phyloP scores from a whole-genome alignment of 2,888 invertebrate genomes.

The Acleris emargana region DNA sequence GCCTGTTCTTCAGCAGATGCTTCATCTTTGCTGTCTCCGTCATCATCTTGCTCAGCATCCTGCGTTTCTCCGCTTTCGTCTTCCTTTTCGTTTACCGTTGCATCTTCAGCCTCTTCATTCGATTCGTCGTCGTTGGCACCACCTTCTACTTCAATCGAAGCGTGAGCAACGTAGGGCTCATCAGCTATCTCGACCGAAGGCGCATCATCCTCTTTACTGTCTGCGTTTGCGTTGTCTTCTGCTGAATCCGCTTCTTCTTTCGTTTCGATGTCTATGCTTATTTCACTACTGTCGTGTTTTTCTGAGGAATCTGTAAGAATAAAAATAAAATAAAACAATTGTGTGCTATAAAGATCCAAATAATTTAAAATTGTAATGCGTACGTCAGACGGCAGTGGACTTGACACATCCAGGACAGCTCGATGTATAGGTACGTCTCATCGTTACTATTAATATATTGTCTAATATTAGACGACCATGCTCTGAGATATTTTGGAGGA shows the following conservation, averaged over 20 bases:
- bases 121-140: conserved; percentile 64
- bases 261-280: conserved; percentile 73
- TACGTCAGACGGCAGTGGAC: conserved; percentile 4
- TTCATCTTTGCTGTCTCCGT: conserved; percentile 64
- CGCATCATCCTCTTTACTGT: conserved; percentile 62
- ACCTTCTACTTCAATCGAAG: conserved; percentile 72
- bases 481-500: conserved; percentile 51
- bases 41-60: conserved; percentile 42
- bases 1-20: conserved; percentile 78
- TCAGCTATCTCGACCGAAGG: conserved; percentile 77
- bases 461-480: conserved; percentile 56
- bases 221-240: conserved; percentile 62
- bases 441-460: conserved; percentile 47
- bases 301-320: conserved; percentile 70
- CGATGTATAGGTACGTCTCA: conserved; percentile 17
- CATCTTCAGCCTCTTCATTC: conserved; percentile 65
- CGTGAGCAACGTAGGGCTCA: conserved; percentile 75
- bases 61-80: conserved; percentile 63
- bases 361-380: background rate
- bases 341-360: no score
- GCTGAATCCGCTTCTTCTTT: conserved; percentile 71
- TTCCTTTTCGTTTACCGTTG: conserved; percentile 53
- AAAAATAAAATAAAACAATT: conserved; percentile 36
- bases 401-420: conserved; percentile 13
- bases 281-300: conserved; percentile 81